Percentiles rank a stretch among this genome's conserved stretches.
These are phyloP conservation scores for Lophura nycthemera DNA, from an alignment of 2,113 vertebrate genomes.

Conservation along the genomic window DNA sequence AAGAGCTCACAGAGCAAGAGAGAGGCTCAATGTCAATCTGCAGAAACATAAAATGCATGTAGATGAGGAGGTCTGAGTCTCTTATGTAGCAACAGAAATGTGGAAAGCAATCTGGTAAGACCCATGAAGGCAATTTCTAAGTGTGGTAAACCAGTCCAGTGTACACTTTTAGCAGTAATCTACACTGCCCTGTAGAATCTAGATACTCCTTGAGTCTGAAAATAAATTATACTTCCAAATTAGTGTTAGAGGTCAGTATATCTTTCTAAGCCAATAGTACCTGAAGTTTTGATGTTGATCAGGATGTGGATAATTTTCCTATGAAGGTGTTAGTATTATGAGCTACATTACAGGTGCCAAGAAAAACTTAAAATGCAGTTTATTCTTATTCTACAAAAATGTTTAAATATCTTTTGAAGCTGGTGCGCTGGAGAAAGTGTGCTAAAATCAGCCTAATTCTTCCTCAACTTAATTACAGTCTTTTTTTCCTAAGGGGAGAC, in stretches of 20 bases:
- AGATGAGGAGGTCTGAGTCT: not conserved
- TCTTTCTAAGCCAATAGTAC: not conserved
- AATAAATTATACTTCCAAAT: not conserved
- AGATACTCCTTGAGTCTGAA: not conserved
- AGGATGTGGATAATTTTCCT: not conserved
- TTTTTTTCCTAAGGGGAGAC: not conserved
- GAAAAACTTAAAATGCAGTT: not conserved
- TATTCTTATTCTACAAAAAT: not conserved
- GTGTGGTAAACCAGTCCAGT: too few relatives aligned
- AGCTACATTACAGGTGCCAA: not conserved
- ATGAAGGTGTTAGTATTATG: not conserved
- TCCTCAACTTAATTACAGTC: not conserved
- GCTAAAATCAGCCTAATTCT: not conserved
- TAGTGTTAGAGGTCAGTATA: not conserved
- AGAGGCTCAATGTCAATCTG: not conserved
- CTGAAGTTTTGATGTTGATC: not conserved
- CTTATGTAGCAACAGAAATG: not conserved
- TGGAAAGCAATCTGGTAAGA: not conserved
- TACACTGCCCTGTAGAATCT: not conserved
- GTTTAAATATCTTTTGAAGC: not conserved
- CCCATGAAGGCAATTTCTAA: not conserved
- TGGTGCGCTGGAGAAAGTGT: not conserved
- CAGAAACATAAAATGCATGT: not conserved
- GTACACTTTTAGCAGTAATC: not conserved
- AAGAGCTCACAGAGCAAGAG: not conserved